Percentiles rank a stretch among this genome's conserved stretches.
These are phyloP conservation scores for Trichosurus vulpecula DNA, from an alignment of 2,797 vertebrate species.

Conservation along the genomic window DNA sequence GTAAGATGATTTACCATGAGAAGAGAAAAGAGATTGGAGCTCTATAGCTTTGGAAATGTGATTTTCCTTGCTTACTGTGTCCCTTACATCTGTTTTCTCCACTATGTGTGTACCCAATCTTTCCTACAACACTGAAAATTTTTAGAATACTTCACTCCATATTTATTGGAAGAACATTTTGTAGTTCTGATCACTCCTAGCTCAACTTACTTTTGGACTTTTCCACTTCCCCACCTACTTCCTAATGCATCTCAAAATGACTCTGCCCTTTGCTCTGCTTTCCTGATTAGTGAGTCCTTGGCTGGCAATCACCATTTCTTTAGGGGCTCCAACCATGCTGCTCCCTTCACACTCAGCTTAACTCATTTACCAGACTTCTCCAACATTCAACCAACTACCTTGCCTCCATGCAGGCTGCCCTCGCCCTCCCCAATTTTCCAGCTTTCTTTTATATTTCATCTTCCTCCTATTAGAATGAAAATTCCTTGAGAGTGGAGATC, in stretches of 20 bases:
- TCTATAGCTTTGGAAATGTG: not conserved
- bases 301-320: not conserved
- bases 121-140: not conserved
- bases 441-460: not conserved
- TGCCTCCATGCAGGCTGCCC: not conserved
- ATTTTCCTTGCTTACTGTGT: not conserved
- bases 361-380: not conserved
- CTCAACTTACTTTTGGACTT: not conserved
- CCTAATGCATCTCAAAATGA: not conserved
- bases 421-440: not conserved
- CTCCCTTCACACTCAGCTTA: not conserved
- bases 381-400: not conserved
- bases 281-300: not conserved
- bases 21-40: not conserved
- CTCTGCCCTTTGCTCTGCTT: not conserved
- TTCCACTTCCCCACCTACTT: not conserved
- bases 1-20: not conserved
- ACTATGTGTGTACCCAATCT: not conserved
- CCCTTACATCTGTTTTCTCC: not conserved
- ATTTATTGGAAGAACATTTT: not conserved
- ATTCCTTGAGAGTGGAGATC: not conserved
- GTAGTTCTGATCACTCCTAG: not conserved
- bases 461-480: not conserved
- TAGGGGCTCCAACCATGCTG: not conserved
- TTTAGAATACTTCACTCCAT: not conserved